Evolutionary conservation across 2,113 vertebrate genomes (phyloP).

Genomic region (Lethenteron reissneri): DNA sequence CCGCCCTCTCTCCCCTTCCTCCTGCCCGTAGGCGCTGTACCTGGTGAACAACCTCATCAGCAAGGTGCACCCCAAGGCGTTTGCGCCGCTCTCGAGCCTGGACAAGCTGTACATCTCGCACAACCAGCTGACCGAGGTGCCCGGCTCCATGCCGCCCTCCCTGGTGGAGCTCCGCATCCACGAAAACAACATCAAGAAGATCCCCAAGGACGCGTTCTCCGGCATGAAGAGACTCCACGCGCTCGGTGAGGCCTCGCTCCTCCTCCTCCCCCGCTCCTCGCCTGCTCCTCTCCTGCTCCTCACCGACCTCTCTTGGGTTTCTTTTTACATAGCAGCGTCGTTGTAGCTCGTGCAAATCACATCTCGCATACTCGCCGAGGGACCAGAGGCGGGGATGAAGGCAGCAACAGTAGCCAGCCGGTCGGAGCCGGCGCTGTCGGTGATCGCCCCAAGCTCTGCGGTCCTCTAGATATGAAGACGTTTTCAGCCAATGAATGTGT

Average conservation of each 20-base stretch:
- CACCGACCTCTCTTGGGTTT: too few species aligned
- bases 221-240: conserved; percentile 73
- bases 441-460: too few species aligned
- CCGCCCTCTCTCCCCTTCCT: not conserved
- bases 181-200: conserved; percentile 61
- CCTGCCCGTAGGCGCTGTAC: conserved; percentile 43
- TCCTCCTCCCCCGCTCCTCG: not conserved
- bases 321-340: too few species aligned
- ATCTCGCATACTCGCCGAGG: too few species aligned
- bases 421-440: too few species aligned
- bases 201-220: conserved; percentile 58
- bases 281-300: too few species aligned
- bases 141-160: conserved; percentile 53
- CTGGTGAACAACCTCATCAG: conserved; percentile 76
- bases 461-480: too few species aligned
- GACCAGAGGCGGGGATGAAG: too few species aligned
- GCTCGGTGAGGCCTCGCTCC: conserved; percentile 35
- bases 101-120: conserved; percentile 70
- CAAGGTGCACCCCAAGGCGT: conserved; percentile 80
- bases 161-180: conserved; percentile 73
- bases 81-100: conserved; percentile 44
- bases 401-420: too few species aligned
- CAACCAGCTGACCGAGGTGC: conserved; percentile 62
- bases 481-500: too few species aligned
- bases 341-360: too few species aligned